phyloP scores from a whole-genome alignment of 2,113 vertebrate species.

The Heloderma charlesbogerti region DNA sequence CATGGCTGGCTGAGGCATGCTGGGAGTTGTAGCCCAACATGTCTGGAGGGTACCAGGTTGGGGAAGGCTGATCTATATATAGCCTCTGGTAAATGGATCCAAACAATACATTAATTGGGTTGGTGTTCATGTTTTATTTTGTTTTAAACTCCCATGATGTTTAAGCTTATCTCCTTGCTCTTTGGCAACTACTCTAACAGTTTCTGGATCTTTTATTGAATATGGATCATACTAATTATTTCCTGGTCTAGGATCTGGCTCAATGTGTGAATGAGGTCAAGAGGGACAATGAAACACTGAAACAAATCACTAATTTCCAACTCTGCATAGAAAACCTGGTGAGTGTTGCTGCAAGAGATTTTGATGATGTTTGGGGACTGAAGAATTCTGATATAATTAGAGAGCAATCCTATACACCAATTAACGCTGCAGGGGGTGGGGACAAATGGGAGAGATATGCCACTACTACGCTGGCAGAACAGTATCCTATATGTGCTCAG shows the following conservation, averaged over 20 bases:
- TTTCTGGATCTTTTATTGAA: neutral
- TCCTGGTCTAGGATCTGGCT: conserved; percentile 82
- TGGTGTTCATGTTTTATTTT: neutral
- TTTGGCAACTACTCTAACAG: neutral
- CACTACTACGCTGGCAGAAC: neutral
- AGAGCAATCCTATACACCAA: neutral
- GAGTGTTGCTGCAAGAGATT: conserved; percentile 39
- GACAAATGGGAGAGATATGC: neutral
- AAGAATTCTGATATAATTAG: neutral
- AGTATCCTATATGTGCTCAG: neutral
- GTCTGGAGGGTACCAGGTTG: too few relatives aligned
- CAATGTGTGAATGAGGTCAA: conserved; percentile 93
- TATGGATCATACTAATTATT: neutral
- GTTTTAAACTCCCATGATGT: neutral
- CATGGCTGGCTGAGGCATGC: neutral
- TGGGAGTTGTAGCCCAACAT: too few relatives aligned
- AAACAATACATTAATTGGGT: neutral
- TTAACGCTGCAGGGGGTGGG: neutral
- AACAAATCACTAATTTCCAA: conserved; percentile 91
- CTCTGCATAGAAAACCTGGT: conserved; percentile 89
- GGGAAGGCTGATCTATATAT: too few relatives aligned
- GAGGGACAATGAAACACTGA: conserved; percentile 90
- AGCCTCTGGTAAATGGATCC: neutral
- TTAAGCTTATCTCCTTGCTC: neutral
- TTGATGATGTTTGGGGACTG: neutral